A percentile compares a stretch with the other conserved stretches of the same genome.
phyloP scores from a whole-genome alignment of 1,140 invertebrate species.

The Drosophila lacteicornis region DNA sequence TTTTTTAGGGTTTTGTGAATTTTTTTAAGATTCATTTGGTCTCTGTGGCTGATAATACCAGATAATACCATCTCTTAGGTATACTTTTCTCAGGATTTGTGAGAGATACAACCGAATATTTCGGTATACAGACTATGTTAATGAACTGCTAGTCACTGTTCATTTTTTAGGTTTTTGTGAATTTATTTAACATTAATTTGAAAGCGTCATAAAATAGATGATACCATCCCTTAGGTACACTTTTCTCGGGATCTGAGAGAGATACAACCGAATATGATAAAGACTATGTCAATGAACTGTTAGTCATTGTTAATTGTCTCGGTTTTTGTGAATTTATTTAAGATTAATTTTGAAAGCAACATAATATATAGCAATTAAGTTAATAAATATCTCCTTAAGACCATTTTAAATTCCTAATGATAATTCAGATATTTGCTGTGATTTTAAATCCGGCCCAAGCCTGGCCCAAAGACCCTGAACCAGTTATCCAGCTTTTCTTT shows the following conservation, averaged over 20 bases:
- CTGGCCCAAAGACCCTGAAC: conserved; percentile 7
- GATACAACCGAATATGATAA: no score
- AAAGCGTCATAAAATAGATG: background rate
- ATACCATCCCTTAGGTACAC: background rate
- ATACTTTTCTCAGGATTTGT: background rate
- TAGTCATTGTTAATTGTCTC: no score
- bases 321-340: no score
- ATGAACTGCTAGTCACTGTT: no score
- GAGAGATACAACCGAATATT: no score
- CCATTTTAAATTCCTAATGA: background rate
- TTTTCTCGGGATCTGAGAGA: background rate
- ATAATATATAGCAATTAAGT: no score
- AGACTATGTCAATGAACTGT: no score
- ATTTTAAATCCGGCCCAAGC: background rate
- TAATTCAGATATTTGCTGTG: background rate
- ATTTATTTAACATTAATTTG: no score
- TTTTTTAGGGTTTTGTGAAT: background rate
- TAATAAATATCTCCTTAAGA: no score
- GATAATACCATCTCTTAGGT: background rate
- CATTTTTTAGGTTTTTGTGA: no score
- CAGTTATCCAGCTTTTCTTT: conserved; percentile 4
- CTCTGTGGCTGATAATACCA: background rate
- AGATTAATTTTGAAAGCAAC: no score
- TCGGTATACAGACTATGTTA: no score
- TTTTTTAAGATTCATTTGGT: background rate